Conservation (phyloP, 2,113 vertebrate genomes). For the Phylloscopus trochilus region DNA sequence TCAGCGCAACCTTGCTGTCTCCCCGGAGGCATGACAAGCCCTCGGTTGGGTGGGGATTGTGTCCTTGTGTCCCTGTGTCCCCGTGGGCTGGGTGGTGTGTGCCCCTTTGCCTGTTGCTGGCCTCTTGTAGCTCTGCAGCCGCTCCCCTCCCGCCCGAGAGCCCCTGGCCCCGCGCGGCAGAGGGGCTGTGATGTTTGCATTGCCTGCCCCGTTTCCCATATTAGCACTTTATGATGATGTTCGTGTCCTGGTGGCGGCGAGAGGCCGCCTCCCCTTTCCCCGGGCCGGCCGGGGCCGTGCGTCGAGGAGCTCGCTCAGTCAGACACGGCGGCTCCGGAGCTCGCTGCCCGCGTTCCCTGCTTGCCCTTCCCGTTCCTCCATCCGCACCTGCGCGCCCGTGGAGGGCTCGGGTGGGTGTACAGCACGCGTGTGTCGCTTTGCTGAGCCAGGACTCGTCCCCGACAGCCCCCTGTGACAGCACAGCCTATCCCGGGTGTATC, state of each 20-base stretch:
- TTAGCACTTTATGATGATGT: slow-evolving; percentile 54
- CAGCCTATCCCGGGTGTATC: neutral
- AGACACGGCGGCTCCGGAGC: rapidly evolving
- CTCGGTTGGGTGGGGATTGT: neutral
- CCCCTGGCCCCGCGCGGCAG: rapidly evolving
- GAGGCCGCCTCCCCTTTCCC: neutral
- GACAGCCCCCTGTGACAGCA: neutral
- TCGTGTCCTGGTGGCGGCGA: neutral
- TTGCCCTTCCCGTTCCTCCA: neutral
- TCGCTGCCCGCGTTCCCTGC: rapidly evolving
- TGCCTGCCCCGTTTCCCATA: neutral
- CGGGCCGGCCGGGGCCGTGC: rapidly evolving
- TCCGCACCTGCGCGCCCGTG: rapidly evolving
- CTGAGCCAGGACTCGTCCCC: neutral
- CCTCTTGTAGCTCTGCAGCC: neutral
- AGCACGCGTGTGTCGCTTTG: neutral
- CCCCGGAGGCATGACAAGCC: neutral
- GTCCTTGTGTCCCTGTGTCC: neutral
- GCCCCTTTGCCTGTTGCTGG: neutral
- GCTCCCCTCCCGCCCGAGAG: neutral
- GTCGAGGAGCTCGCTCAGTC: rapidly evolving
- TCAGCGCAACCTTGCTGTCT: neutral
- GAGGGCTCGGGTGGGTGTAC: neutral
- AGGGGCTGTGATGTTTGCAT: neutral
- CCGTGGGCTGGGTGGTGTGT: neutral